phyloP scores from a whole-genome alignment of 2,888 invertebrate species.

The Drosophila borborema region DNA sequence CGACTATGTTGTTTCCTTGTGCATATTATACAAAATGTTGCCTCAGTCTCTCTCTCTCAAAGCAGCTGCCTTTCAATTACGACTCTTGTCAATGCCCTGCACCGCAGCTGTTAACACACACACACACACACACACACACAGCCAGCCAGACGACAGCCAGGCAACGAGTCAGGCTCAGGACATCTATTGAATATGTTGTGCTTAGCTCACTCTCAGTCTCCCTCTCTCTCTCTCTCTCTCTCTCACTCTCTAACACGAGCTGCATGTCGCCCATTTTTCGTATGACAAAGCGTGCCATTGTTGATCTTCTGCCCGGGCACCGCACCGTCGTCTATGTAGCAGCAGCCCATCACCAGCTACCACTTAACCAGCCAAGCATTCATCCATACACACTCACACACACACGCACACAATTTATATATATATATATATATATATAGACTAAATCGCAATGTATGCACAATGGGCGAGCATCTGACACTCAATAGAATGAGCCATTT shows the following conservation, averaged over 20 bases:
- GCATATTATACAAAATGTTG: constrained; percentile 51
- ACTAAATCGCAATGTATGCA: constrained; percentile 11
- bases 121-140: constrained; percentile 8
- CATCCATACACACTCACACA: constrained; percentile 13
- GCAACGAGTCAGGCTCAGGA: constrained; percentile 12
- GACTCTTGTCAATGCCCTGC: constrained; percentile 56
- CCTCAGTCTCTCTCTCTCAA: constrained; percentile 10
- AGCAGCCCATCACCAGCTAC: constrained; percentile 29
- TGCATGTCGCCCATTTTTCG: constrained; percentile 53
- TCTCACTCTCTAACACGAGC: neutral
- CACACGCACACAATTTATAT: too few relatives aligned
- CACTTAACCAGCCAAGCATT: constrained; percentile 49
- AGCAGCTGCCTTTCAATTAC: constrained; percentile 60
- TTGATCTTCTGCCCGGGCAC: constrained; percentile 53
- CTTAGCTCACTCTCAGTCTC: neutral
- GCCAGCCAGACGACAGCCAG: neutral
- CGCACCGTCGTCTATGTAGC: constrained; percentile 10
- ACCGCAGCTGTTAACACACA: constrained; percentile 37
- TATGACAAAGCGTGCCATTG: constrained; percentile 66
- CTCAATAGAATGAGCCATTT: constrained; percentile 3
- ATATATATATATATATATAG: neutral
- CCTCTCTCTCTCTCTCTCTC: neutral
- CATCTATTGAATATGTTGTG: constrained; percentile 47
- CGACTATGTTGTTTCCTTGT: constrained; percentile 14
- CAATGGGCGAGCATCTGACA: constrained; percentile 27